Evolutionary conservation across 2,888 invertebrate genomes (phyloP), one percentile per base, ranked within the genome.

Genomic region (Zaprionus bogoriensis): DNA sequence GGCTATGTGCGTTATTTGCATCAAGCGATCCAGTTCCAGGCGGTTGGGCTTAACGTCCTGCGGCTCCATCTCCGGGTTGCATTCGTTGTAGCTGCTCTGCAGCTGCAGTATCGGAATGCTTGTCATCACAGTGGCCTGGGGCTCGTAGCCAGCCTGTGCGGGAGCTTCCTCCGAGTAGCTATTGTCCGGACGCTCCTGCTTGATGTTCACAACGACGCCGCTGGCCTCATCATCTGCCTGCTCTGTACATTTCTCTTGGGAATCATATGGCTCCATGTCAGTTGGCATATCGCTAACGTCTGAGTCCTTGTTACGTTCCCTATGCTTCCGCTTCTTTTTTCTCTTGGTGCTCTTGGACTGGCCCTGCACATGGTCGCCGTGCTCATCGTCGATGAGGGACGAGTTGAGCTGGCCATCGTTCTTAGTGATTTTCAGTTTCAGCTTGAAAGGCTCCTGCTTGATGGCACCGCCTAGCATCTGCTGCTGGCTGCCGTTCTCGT

Each of bases 351-450:
- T 87, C 44, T 67, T 88, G 9, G 67, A 70, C 32, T 46, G 3
- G 3, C 32, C 32, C 9, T 36, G 63, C 14, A 30, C 9, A 20
- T 62, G 58, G 12, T 48, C 5, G 10, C 80, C 79, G 20, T 83
- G 76, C 14, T 87, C 77, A 12, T 87, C 87, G 48, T 89, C 89
- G 0, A 91, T 80, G 14, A 91, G 76, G 3, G 90, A 88, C 1
- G 91, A 90, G 73, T 91, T 90, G 0, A 91, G 72, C 52, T 87
- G 90, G 0, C 91, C 91, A 60, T 90, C 90, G 51, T 90, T 89
- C 42, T 90, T 91, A 44, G 89, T 90, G n/a, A 91, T 91, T 73
- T 90, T 91, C 0, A 91, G 61, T 57, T 90, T 90, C 1, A 91
- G 74, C 41, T 87, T 85, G 0, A 83, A 69, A 0, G 86, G 73